These are phyloP conservation scores for Trochalopteron elliotii DNA, from an alignment of 2,113 vertebrate genomes.

Conservation along the genomic window DNA sequence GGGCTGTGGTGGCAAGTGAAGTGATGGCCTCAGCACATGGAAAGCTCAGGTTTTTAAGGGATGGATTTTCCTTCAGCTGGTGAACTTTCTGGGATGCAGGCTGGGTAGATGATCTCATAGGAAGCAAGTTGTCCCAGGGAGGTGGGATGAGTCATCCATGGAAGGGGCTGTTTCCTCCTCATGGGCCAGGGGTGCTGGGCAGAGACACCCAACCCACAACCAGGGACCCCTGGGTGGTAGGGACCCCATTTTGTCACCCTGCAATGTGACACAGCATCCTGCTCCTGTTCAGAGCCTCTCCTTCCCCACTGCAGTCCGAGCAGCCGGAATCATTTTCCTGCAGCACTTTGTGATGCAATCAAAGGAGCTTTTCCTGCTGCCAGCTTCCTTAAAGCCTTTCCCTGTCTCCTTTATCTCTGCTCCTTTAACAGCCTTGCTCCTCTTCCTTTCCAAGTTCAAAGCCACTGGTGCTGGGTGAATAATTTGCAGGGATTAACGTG, in stretches of 20 bases:
- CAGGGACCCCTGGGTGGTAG: neutral
- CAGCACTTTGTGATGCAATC: neutral
- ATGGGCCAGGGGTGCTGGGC: neutral
- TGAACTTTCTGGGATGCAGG: neutral
- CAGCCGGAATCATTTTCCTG: neutral
- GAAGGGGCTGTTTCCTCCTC: neutral
- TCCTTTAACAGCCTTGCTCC: slow-evolving; percentile 32
- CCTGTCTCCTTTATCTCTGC: slow-evolving; percentile 43
- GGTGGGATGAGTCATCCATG: neutral
- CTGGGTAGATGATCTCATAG: neutral
- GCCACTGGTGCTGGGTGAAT: neutral
- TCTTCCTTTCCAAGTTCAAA: slow-evolving; percentile 25
- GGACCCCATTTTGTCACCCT: fast-evolving
- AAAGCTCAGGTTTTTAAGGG: neutral
- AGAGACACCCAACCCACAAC: neutral
- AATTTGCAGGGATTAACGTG: slow-evolving; percentile 35
- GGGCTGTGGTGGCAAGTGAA: fast-evolving
- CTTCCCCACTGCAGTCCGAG: neutral
- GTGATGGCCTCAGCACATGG: fast-evolving
- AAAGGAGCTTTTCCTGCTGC: slow-evolving; percentile 13
- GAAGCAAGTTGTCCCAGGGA: fast-evolving
- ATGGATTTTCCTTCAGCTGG: neutral
- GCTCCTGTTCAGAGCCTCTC: neutral
- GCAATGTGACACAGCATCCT: neutral
- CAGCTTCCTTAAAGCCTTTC: neutral